Evolutionary conservation across 2,888 invertebrate genomes (phyloP).

Genomic region (Chaetoderma sp.): DNA sequence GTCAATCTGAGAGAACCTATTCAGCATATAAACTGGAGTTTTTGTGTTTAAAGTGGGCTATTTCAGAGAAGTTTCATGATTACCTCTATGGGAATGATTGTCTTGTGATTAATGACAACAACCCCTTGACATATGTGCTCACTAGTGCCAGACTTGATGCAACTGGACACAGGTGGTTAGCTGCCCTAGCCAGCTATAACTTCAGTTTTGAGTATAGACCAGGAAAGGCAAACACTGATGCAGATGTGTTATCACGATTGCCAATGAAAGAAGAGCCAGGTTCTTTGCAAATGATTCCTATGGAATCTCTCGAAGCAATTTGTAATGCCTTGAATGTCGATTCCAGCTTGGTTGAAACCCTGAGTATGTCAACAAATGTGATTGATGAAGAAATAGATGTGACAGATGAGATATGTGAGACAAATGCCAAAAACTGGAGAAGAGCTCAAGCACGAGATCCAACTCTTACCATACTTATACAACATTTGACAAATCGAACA

Average conservation of each 20-base stretch:
- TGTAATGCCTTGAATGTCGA: too few relatives aligned
- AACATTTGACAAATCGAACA: neutral
- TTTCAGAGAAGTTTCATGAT: conserved; percentile 22
- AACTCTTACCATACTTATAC: neutral
- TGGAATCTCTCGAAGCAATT: too few relatives aligned
- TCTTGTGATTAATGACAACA: conserved; percentile 10
- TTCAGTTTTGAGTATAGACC: conserved; percentile 8
- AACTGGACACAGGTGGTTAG: conserved; percentile 24
- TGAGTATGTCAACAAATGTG: too few relatives aligned
- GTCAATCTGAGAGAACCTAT: conserved; percentile 18
- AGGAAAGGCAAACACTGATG: conserved; percentile 17
- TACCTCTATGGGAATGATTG: conserved; percentile 16
- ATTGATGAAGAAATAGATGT: too few relatives aligned
- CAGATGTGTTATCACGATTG: conserved; percentile 20
- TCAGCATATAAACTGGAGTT: conserved; percentile 22
- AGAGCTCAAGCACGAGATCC: neutral
- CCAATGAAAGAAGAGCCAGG: too few relatives aligned
- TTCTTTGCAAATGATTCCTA: too few relatives aligned
- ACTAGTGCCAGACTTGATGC: conserved; percentile 25
- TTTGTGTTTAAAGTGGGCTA: conserved; percentile 27
- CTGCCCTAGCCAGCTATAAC: conserved; percentile 15
- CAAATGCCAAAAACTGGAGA: neutral
- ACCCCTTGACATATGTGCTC: conserved; percentile 22
- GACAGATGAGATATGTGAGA: neutral
- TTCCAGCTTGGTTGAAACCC: too few relatives aligned